Conservation (phyloP, 2,888 invertebrate species). For the Oxycera nigricornis region DNA sequence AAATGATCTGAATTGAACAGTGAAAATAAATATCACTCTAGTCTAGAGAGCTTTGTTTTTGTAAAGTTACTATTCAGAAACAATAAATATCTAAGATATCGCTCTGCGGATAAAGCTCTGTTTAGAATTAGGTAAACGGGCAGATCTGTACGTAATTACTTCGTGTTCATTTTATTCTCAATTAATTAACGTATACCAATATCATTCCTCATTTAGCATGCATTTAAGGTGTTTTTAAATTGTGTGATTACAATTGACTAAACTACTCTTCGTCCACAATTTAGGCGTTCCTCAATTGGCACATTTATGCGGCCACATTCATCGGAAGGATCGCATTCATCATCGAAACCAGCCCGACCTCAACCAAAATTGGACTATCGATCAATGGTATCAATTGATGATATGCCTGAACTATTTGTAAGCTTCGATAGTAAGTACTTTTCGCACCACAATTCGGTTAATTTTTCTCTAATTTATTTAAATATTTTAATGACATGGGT, state of each 20-base stretch:
- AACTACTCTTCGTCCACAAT: constrained; percentile 32
- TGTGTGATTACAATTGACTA: constrained; percentile 48
- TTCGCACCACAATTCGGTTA: not conserved
- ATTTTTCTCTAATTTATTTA: not conserved
- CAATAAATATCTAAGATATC: too few species aligned
- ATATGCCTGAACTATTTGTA: constrained; percentile 94
- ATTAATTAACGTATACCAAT: too few species aligned
- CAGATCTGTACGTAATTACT: too few species aligned
- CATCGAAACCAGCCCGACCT: constrained; percentile 64
- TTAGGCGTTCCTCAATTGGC: constrained; percentile 84
- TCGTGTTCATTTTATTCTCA: too few species aligned
- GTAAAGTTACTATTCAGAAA: too few species aligned
- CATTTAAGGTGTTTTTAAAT: not conserved
- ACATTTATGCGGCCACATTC: constrained; percentile 82
- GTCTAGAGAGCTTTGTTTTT: too few species aligned
- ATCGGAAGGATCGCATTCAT: constrained; percentile 69
- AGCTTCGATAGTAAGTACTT: constrained; percentile 88
- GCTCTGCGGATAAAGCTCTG: too few species aligned
- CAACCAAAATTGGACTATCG: constrained; percentile 86
- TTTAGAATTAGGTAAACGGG: too few species aligned
- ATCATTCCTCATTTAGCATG: not conserved
- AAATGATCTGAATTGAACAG: too few species aligned
- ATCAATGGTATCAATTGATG: constrained; percentile 92
- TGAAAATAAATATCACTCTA: too few species aligned
- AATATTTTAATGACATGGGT: not conserved